Percentiles rank a stretch among this genome's conserved stretches.
These are phyloP conservation scores for Digitonthophagus gazella DNA, from an alignment of 2,888 invertebrate genomes.

Conservation along the genomic window DNA sequence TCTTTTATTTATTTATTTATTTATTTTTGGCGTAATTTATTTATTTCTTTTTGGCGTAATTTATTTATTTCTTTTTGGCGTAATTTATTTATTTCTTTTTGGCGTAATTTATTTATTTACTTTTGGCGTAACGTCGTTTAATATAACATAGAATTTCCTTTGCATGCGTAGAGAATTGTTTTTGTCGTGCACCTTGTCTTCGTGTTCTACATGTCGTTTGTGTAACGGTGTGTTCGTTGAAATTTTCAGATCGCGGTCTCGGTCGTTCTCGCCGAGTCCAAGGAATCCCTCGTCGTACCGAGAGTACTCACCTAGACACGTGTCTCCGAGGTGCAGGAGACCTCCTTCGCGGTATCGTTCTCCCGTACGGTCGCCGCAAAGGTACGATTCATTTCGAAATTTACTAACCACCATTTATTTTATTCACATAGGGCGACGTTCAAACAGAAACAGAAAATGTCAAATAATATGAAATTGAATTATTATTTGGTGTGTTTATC, in stretches of 20 bases:
- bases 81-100: background rate
- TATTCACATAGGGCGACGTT: too few relatives aligned
- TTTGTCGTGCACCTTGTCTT: background rate
- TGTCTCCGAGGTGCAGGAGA: slow-evolving; percentile 39
- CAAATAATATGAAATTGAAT: too few relatives aligned
- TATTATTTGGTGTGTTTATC: too few relatives aligned
- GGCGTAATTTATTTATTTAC: background rate
- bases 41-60: background rate
- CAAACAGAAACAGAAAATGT: background rate
- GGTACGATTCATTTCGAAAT: slow-evolving; percentile 37
- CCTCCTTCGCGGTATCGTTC: slow-evolving; percentile 54
- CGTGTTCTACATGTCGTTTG: background rate
- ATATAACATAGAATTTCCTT: background rate
- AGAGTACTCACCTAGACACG: slow-evolving; percentile 45
- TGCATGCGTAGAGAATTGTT: background rate
- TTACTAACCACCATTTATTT: too few relatives aligned
- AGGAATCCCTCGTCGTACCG: slow-evolving; percentile 48
- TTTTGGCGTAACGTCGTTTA: too few relatives aligned
- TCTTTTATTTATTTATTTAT: too few relatives aligned
- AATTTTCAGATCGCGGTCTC: slow-evolving; percentile 61
- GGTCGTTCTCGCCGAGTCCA: slow-evolving; percentile 61
- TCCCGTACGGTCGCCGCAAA: slow-evolving; percentile 52
- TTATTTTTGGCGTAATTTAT: too few relatives aligned
- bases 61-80: slow-evolving; percentile 16
- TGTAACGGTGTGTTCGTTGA: slow-evolving; percentile 12